Conservation (phyloP, 2,888 invertebrate genomes). For the Drosophila anceps region DNA sequence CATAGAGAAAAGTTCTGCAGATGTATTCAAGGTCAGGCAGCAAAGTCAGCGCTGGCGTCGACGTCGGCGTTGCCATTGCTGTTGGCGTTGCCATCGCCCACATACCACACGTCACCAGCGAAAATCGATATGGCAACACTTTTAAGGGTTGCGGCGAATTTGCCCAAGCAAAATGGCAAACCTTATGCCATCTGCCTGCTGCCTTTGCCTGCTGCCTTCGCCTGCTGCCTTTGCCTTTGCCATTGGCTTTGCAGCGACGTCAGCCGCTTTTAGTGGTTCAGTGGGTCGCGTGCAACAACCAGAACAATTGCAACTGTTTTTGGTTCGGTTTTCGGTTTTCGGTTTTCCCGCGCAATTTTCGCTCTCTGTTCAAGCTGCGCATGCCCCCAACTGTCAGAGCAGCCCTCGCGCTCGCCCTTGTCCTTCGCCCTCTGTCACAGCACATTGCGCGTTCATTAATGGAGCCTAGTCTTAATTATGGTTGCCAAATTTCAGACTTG, state of each 20-base stretch:
- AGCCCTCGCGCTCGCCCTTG: slow-evolving; percentile 11
- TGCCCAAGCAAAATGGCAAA: slow-evolving; percentile 30
- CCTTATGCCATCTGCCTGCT: slow-evolving; percentile 10
- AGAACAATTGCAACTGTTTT: slow-evolving; percentile 38
- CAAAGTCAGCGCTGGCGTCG: slow-evolving; percentile 56
- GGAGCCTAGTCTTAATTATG: slow-evolving; percentile 62
- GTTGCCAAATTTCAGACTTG: slow-evolving; percentile 37
- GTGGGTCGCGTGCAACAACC: slow-evolving; percentile 70
- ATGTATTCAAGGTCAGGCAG: slow-evolving; percentile 79
- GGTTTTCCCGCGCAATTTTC: slow-evolving; percentile 75
- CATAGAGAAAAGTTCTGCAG: slow-evolving; percentile 66
- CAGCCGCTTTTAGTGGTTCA: slow-evolving; percentile 67
- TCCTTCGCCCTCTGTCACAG: neutral
- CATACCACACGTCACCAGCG: slow-evolving; percentile 36
- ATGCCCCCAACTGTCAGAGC: slow-evolving; percentile 20
- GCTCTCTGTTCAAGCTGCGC: slow-evolving; percentile 49
- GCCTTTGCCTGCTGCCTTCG: neutral
- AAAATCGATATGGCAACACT: slow-evolving; percentile 78
- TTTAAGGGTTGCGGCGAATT: slow-evolving; percentile 81
- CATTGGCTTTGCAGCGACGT: slow-evolving; percentile 15
- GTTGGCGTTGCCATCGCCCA: slow-evolving; percentile 22
- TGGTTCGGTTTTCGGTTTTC: slow-evolving; percentile 24
- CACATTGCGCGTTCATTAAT: slow-evolving; percentile 34
- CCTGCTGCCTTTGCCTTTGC: neutral
- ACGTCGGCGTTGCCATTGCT: slow-evolving; percentile 6